phyloP scores from a whole-genome alignment of 64 coral and sea anemone species.

The Montipora foliosa region DNA sequence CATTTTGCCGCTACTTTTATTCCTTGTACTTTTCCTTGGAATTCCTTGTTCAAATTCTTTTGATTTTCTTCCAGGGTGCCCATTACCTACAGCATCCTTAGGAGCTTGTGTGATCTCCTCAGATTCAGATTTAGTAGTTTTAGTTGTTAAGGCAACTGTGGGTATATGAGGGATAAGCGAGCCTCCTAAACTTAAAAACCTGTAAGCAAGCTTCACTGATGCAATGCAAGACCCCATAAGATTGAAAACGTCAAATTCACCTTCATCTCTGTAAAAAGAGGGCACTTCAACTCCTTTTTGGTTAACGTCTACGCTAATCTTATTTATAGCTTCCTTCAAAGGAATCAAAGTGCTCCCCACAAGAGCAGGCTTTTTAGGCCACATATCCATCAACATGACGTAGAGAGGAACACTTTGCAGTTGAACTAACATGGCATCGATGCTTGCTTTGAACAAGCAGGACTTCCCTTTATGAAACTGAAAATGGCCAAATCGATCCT shows the following conservation, averaged over 20 bases:
- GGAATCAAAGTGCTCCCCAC: conserved; percentile 85
- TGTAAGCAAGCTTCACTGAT: conserved; percentile 74
- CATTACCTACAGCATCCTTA: background rate
- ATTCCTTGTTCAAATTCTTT: background rate
- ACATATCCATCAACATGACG: conserved; percentile 92
- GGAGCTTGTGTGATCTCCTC: background rate
- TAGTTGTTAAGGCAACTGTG: conserved; percentile 34
- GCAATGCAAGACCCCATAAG: conserved; percentile 89
- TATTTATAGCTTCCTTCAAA: conserved; percentile 69
- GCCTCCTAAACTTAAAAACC: conserved; percentile 90
- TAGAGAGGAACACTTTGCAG: conserved; percentile 85
- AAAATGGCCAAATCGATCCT: conserved; percentile 78
- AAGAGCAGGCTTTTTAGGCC: conserved; percentile 77
- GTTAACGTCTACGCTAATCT: conserved; percentile 74
- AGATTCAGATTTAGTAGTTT: background rate
- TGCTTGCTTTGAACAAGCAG: conserved; percentile 86
- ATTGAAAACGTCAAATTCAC: conserved; percentile 81
- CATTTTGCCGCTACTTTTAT: background rate
- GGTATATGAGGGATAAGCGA: conserved; percentile 81
- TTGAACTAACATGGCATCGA: conserved; percentile 52
- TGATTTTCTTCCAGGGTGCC: conserved; percentile 25
- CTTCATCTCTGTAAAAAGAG: conserved; percentile 79
- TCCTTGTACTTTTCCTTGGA: background rate
- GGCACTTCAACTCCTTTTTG: conserved; percentile 76
- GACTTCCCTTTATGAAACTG: conserved; percentile 89